phyloP scores from a whole-genome alignment of 2,888 invertebrate species.

The Amblyjoppa proteus region DNA sequence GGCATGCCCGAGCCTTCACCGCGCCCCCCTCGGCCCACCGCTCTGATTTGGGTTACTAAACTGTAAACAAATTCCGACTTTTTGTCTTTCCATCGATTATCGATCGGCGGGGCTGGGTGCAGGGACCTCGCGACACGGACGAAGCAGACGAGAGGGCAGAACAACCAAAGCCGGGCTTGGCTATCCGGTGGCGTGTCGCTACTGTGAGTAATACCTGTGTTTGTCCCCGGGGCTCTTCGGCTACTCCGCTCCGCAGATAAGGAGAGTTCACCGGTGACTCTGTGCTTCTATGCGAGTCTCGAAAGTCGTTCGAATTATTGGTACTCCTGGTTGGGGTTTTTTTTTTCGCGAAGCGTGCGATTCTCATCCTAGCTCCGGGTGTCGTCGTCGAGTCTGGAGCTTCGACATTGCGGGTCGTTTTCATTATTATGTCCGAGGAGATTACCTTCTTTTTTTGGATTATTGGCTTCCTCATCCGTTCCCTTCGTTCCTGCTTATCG shows the following conservation, averaged over 20 bases:
- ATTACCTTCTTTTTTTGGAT: neutral
- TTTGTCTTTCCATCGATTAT: constrained; percentile 82
- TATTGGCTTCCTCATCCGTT: constrained; percentile 7
- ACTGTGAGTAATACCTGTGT: constrained; percentile 74
- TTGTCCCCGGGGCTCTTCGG: constrained; percentile 9
- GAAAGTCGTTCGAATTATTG: neutral
- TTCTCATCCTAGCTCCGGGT: neutral
- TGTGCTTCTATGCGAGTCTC: constrained; percentile 4
- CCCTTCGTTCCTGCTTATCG: constrained; percentile 19
- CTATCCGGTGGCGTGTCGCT: constrained; percentile 65
- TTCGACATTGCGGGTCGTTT: constrained; percentile 10
- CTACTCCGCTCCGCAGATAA: constrained; percentile 32
- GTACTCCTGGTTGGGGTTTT: neutral
- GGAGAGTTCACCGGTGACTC: constrained; percentile 14
- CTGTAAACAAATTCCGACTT: constrained; percentile 83
- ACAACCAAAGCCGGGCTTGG: constrained; percentile 15
- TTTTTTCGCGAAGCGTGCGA: constrained; percentile 10
- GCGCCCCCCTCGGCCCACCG: constrained; percentile 51
- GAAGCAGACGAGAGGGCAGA: constrained; percentile 31
- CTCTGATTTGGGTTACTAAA: constrained; percentile 83
- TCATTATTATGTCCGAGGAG: constrained; percentile 11
- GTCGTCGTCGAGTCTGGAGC: constrained; percentile 52
- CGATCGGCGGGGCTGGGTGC: constrained; percentile 78
- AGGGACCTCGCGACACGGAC: constrained; percentile 78
- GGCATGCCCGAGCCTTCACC: neutral